Evolutionary conservation across 2,888 invertebrate genomes (phyloP).

Genomic region (Pseudanteris insignis): DNA sequence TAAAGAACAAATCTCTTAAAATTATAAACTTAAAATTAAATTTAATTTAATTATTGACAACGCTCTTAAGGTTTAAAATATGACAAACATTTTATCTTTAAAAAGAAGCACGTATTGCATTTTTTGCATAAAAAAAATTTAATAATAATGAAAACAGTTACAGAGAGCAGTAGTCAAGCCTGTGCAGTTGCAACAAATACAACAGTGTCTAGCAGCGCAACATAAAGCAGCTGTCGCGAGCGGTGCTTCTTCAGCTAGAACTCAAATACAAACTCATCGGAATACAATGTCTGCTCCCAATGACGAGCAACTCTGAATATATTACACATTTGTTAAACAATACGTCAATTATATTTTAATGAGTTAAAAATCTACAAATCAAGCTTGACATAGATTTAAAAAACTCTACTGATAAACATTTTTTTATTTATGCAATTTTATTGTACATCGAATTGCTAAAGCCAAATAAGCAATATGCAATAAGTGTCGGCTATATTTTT

Average conservation of each 20-base stretch:
- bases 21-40: too few relatives aligned
- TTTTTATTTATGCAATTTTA: conserved; percentile 33
- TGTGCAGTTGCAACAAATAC: conserved; percentile 61
- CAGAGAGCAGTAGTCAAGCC: conserved; percentile 55
- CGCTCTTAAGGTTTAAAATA: too few relatives aligned
- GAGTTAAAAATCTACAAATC: conserved; percentile 22
- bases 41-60: too few relatives aligned
- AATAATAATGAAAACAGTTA: conserved; percentile 44
- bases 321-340: conserved; percentile 23
- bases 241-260: conserved; percentile 57
- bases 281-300: conserved; percentile 59
- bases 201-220: conserved; percentile 63
- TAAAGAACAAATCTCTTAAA: too few relatives aligned
- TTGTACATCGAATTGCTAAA: conserved; percentile 36
- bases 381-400: conserved; percentile 9
- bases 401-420: conserved; percentile 14
- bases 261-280: conserved; percentile 61
- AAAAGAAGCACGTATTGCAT: too few relatives aligned
- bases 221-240: conserved; percentile 60
- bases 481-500: conserved; percentile 44
- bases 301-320: conserved; percentile 61
- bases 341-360: conserved; percentile 42
- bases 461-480: conserved; percentile 24
- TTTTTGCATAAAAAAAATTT: too few relatives aligned
- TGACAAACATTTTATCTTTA: too few relatives aligned